Evolutionary conservation across 2,113 vertebrate species (phyloP), one percentile per base, ranked within the genome.

Genomic region (Trematocara marginatum): DNA sequence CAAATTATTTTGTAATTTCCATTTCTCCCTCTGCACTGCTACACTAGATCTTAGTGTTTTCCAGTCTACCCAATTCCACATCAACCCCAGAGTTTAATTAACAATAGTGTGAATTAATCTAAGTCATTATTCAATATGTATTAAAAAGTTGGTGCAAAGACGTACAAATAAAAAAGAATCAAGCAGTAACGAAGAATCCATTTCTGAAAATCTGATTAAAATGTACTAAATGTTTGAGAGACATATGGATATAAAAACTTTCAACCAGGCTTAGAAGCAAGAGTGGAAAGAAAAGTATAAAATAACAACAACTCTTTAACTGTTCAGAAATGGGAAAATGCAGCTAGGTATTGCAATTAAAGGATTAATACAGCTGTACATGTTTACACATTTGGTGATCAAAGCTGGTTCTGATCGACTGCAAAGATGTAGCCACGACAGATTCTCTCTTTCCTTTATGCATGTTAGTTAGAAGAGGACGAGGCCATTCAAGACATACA

Each of bases 211-310:
- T 16, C 29, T 59, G 56, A 59, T 59, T 34, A 59, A 59, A 59
- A 16, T 59, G 26, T 59, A 59, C 56, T 59, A 34, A 59, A 59
- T 34, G 56, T 59, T 59, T 59, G 56, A 31, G 56, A 59, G 29
- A 34, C 1, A 0, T 31, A 31, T 59, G 29, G 56, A 4, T 64
- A 64, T 64, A 64, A 38, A 64, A 64, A 6, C 0, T 2, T 64
- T 61, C 31, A 64, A 11, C 31, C n/a, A 64, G 5, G 16, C 9
- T 61, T 61, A 9, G 31, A n/a, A 61, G 31, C 57, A 59, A 10
- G 5, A 59, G 16, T 61, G 57, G 31, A 61, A 61, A 61, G 16
- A 61, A 69, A 69, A 23, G 38, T 15, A 4, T 42, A 23, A n/a
- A 13, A 61, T 6, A 4, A 61, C 0, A 69, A 42, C 38, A 42